These are phyloP conservation scores for Drosophila fungiperda DNA, from an alignment of 2,888 invertebrate genomes.

Conservation along the genomic window DNA sequence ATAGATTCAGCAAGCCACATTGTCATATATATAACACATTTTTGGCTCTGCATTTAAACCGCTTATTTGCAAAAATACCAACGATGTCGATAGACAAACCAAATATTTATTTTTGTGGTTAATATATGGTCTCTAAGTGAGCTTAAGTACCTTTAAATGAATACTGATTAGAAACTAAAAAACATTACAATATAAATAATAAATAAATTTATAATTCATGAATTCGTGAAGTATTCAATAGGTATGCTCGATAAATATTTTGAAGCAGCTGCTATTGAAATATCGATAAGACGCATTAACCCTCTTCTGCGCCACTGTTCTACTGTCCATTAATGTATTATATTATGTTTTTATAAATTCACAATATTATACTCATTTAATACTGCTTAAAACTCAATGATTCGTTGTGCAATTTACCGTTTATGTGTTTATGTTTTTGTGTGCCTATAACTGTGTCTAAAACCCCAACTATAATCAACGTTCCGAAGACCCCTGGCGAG, in stretches of 20 bases:
- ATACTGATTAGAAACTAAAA: not conserved
- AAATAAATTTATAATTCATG: not conserved
- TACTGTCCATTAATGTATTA: constrained; percentile 43
- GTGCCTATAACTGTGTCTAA: constrained; percentile 28
- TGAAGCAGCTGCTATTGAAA: constrained; percentile 15
- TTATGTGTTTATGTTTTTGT: constrained; percentile 30
- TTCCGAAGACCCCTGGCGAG: constrained; percentile 33
- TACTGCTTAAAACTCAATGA: constrained; percentile 14
- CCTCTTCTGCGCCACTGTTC: constrained; percentile 36
- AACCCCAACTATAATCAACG: constrained; percentile 8
- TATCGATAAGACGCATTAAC: constrained; percentile 24
- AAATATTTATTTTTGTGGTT: not conserved
- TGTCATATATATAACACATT: not conserved
- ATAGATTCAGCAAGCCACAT: not conserved
- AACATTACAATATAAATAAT: not conserved
- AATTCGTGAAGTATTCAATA: not conserved
- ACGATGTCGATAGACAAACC: not conserved
- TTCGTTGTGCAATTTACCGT: constrained; percentile 28
- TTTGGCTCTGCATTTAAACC: not conserved
- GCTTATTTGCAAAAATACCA: not conserved
- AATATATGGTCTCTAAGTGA: not conserved
- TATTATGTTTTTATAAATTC: constrained; percentile 62
- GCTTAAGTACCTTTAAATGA: not conserved
- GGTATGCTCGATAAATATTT: not conserved
- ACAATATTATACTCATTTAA: constrained; percentile 40